These are phyloP conservation scores for Xiphorhynchus erythropygius DNA, from an alignment of 2,797 vertebrate species.

Conservation along the genomic window DNA sequence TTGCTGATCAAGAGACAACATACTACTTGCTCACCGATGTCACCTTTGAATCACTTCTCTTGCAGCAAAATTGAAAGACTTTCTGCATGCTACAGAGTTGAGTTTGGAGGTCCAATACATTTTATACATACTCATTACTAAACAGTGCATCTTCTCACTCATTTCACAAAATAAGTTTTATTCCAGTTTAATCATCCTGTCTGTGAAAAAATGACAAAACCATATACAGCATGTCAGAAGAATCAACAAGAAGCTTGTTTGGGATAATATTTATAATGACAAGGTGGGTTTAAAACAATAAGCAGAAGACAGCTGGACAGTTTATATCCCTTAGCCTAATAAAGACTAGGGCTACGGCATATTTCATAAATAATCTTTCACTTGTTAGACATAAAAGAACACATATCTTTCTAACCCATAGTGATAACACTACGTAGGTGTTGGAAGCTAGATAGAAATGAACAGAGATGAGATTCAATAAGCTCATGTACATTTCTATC, in stretches of 20 bases:
- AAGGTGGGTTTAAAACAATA: not conserved
- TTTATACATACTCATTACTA: not conserved
- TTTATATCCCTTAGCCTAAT: not conserved
- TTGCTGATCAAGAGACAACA: not conserved
- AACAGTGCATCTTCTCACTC: not conserved
- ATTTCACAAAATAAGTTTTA: not conserved
- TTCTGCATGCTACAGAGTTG: not conserved
- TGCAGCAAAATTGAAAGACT: not conserved
- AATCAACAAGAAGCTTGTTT: not conserved
- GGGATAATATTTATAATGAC: not conserved
- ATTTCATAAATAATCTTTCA: slow-evolving; percentile 4
- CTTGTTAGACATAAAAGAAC: not conserved
- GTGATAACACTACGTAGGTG: not conserved
- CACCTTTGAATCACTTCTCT: not conserved
- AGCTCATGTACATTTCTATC: slow-evolving; percentile 51
- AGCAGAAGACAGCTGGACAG: not conserved
- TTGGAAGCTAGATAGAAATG: slow-evolving; percentile 26
- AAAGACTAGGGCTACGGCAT: not conserved
- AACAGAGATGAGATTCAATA: slow-evolving; percentile 44
- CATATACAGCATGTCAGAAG: not conserved
- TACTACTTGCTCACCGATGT: not conserved
- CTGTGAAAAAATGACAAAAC: not conserved
- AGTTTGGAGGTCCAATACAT: not conserved
- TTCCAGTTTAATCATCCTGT: not conserved
- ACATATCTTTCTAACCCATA: not conserved